Percentiles rank a stretch among this genome's conserved stretches.
Conservation (phyloP, 2,113 vertebrate genomes). For the Oreochromis aureus region DNA sequence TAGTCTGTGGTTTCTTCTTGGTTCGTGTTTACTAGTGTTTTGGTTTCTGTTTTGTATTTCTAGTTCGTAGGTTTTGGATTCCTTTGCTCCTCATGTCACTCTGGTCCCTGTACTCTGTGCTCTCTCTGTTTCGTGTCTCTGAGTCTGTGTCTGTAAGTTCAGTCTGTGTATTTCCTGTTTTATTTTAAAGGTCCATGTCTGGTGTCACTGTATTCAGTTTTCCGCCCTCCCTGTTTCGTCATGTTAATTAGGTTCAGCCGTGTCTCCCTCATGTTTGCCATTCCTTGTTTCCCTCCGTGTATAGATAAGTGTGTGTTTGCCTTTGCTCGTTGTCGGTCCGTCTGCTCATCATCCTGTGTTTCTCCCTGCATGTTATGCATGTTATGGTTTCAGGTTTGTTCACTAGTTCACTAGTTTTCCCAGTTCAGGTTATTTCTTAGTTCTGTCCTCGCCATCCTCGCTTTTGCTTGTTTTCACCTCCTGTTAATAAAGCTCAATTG, state of each 20-base stretch:
- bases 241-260: not conserved
- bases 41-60: not conserved
- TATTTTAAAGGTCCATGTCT: not conserved
- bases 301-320: not conserved
- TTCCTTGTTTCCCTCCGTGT: not conserved
- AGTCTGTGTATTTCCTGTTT: not conserved
- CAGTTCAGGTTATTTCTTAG: not conserved
- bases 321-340: not conserved
- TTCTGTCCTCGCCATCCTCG: not conserved
- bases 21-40: not conserved
- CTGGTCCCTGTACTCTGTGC: not conserved
- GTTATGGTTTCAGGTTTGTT: not conserved
- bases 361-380: not conserved
- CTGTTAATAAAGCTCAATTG: not conserved
- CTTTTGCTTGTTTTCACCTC: not conserved
- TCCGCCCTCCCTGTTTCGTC: not conserved
- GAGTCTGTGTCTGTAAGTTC: not conserved
- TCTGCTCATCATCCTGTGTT: not conserved
- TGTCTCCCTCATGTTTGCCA: not conserved
- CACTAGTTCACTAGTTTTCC: not conserved
- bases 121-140: not conserved
- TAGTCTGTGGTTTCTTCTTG: not conserved
- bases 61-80: not conserved
- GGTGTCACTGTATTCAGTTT: not conserved
- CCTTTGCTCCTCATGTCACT: not conserved